Percentiles rank a stretch among this genome's conserved stretches.
These are phyloP conservation scores for Paratrypauchen microcephalus DNA, from an alignment of 2,797 vertebrate species.

Conservation along the genomic window DNA sequence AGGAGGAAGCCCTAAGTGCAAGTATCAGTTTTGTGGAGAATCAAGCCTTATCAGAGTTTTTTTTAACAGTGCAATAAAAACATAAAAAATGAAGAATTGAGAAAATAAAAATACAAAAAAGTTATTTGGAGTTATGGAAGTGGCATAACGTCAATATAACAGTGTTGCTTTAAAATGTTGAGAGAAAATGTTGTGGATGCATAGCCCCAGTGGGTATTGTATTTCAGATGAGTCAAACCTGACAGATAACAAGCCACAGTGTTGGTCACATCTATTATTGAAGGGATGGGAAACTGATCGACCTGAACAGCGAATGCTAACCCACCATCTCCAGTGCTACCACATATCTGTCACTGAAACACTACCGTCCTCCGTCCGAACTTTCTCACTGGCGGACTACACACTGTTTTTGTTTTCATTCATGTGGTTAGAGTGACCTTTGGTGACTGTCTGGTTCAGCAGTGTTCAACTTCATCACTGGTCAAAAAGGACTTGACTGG, in stretches of 20 bases:
- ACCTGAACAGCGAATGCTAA: conserved; percentile 57
- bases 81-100: too few species aligned
- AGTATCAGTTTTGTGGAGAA: too few species aligned
- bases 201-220: conserved; percentile 62
- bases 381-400: conserved; percentile 19
- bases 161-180: conserved; percentile 1
- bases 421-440: conserved; percentile 3
- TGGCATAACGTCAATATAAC: neutral
- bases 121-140: neutral
- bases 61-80: too few species aligned
- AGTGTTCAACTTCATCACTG: neutral
- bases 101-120: neutral
- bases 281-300: conserved; percentile 72
- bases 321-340: conserved; percentile 31
- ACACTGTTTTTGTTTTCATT: conserved; percentile 36
- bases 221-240: conserved; percentile 60
- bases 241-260: conserved; percentile 66
- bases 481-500: neutral
- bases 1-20: too few species aligned
- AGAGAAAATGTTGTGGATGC: conserved; percentile 10
- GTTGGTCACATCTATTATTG: conserved; percentile 77
- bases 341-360: neutral
- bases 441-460: neutral
- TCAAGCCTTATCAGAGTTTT: too few species aligned
- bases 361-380: conserved; percentile 19